Base-by-base conservation (phyloP, 2,888 invertebrate species). In the Empis stercorea region DNA sequence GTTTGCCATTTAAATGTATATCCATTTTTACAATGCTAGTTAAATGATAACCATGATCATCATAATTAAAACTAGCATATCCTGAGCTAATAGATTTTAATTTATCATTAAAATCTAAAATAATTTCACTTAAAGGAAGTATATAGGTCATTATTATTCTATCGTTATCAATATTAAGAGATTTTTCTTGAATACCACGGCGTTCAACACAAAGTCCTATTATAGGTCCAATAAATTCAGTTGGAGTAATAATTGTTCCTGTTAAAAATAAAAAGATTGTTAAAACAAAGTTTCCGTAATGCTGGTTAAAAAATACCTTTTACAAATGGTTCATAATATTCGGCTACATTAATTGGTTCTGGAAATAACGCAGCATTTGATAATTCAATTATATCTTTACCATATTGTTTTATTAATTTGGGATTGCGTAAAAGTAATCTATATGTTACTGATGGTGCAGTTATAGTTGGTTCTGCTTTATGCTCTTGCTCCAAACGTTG, bases 61-160 rank as follows among this genome's bases (percentile, higher is more conserved):
- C 91, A 61, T 94, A 94, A 67, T 92, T 92, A 63, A 94, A 94
- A 63, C 89, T 89, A 2, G 94, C 97, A 71, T 92, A 97, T 30
- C 97, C 97, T 0, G 94, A 94, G 4, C 88, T 85, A 15, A 89
- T 59, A 13, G 87, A 83, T 68, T 97, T 97, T 3, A 96, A 71
- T 4, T 77, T 75, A 63, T 97, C 96, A 62, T 94, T 94, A 66
- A 99, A 97, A 67, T 97, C 95, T 10, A 94, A 71, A 13, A 97
- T 83, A 23, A 97, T 85, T 75, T 99, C 97, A 56, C 85, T 88
- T 7, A 99, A 71, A 0, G 97, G 97, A 44, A 99, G 68, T 34
- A 82, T 70, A 61, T 84, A 92, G 57, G 85, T 84, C 62, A 95
- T 64, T 71, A 96, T 75, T 0, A 92, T 72, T 62, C 91, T 78